These are phyloP conservation scores for Ceraclea dissimilis DNA, from an alignment of 2,888 invertebrate species.

Conservation along the genomic window DNA sequence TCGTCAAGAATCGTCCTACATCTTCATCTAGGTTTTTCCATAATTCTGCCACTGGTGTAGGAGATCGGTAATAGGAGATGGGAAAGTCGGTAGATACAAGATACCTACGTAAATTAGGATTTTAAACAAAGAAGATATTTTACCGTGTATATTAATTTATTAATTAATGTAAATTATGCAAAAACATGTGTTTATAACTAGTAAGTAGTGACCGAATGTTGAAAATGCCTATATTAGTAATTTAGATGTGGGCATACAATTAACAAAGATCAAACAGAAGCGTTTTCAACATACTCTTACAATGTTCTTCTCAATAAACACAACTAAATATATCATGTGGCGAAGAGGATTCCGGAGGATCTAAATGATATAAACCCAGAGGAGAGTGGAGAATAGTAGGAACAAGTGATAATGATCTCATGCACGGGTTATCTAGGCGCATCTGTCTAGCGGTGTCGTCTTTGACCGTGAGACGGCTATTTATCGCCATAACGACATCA, in stretches of 20 bases:
- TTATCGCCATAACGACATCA: slow-evolving; percentile 25
- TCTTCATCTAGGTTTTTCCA: neutral
- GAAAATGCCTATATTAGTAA: too few relatives aligned
- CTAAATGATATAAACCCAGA: slow-evolving; percentile 13
- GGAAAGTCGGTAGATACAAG: too few relatives aligned
- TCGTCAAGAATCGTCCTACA: neutral
- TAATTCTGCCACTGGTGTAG: neutral
- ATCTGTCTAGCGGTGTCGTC: slow-evolving; percentile 23
- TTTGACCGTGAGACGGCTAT: slow-evolving; percentile 21
- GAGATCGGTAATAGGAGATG: too few relatives aligned
- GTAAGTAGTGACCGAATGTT: too few relatives aligned
- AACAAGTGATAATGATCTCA: slow-evolving; percentile 25
- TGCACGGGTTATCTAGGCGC: slow-evolving; percentile 22
- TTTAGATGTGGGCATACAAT: neutral
- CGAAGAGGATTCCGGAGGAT: slow-evolving; percentile 4
- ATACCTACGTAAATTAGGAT: too few relatives aligned
- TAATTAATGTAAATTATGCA: too few relatives aligned
- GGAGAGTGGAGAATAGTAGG: slow-evolving; percentile 15
- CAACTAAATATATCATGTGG: neutral
- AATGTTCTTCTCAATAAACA: neutral
- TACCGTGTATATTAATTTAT: too few relatives aligned
- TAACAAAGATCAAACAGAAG: neutral
- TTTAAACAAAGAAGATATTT: too few relatives aligned
- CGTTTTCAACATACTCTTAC: neutral
- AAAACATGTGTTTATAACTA: too few relatives aligned